A percentile compares a stretch with the other conserved stretches of the same genome.
These are phyloP conservation scores for Pogonomyrmex californicus DNA, from an alignment of 1,140 invertebrate species.

Conservation along the genomic window DNA sequence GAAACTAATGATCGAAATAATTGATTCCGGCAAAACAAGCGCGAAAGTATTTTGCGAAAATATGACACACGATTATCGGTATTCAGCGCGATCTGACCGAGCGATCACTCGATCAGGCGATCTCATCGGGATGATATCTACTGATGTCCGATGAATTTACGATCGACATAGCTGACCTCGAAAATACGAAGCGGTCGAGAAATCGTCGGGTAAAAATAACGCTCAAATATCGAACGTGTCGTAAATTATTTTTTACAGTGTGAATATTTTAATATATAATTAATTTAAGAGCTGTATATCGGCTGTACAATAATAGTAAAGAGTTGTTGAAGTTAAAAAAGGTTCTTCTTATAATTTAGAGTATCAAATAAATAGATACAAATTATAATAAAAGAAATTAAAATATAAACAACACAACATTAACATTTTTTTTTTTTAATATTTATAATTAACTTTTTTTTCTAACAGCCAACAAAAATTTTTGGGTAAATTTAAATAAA, in stretches of 20 bases:
- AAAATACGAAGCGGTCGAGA: neutral
- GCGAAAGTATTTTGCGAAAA: conserved; percentile 31
- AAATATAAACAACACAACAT: too few species aligned
- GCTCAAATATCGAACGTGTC: neutral
- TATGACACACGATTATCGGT: conserved; percentile 32
- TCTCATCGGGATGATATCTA: neutral
- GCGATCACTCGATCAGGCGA: neutral
- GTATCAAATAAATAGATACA: too few species aligned
- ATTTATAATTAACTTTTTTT: too few species aligned
- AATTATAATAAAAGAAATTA: too few species aligned
- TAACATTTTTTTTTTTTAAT: too few species aligned
- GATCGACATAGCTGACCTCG: neutral
- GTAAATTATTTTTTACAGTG: neutral
- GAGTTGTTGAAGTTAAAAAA: too few species aligned
- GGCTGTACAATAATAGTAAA: too few species aligned
- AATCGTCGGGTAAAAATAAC: neutral
- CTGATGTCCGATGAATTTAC: neutral
- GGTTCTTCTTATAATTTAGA: too few species aligned
- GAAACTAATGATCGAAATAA: conserved; percentile 26
- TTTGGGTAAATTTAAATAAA: neutral
- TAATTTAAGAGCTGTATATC: too few species aligned
- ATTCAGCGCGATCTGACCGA: conserved; percentile 7
- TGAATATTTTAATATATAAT: neutral
- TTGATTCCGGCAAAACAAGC: neutral
- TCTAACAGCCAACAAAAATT: neutral